Evolutionary conservation across 2,113 vertebrate species (phyloP).

Genomic region (Corvus moneduloides): DNA sequence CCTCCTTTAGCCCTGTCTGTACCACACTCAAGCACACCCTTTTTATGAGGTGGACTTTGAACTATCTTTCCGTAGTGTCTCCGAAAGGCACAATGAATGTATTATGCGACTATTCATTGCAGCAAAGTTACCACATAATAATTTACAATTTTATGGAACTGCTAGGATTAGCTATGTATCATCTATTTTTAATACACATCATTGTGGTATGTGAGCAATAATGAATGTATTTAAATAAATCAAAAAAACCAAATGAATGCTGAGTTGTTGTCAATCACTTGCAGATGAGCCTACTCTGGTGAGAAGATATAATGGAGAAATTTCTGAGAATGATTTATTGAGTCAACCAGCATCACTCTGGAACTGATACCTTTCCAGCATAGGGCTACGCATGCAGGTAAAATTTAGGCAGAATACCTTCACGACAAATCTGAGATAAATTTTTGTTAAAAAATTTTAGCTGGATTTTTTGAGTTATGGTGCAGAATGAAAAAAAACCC

Average conservation of each 20-base stretch:
- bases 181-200: conserved; percentile 56
- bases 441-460: not conserved
- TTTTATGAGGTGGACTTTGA: conserved; percentile 46
- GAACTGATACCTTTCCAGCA: not conserved
- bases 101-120: not conserved
- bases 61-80: not conserved
- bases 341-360: not conserved
- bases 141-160: conserved; percentile 34
- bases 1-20: not conserved
- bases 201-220: conserved; percentile 35
- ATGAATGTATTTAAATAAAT: conserved; percentile 61
- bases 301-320: not conserved
- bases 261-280: conserved; percentile 55
- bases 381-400: not conserved
- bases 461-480: not conserved
- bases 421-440: not conserved
- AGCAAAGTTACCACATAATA: conserved; percentile 42
- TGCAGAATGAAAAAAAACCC: not conserved
- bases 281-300: not conserved
- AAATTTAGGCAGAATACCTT: not conserved
- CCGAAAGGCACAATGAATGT: not conserved
- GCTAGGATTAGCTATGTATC: conserved; percentile 48
- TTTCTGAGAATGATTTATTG: not conserved
- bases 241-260: conserved; percentile 27
- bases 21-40: not conserved